phyloP scores from a whole-genome alignment of 2,113 vertebrate genomes.

The Varanus komodoensis region DNA sequence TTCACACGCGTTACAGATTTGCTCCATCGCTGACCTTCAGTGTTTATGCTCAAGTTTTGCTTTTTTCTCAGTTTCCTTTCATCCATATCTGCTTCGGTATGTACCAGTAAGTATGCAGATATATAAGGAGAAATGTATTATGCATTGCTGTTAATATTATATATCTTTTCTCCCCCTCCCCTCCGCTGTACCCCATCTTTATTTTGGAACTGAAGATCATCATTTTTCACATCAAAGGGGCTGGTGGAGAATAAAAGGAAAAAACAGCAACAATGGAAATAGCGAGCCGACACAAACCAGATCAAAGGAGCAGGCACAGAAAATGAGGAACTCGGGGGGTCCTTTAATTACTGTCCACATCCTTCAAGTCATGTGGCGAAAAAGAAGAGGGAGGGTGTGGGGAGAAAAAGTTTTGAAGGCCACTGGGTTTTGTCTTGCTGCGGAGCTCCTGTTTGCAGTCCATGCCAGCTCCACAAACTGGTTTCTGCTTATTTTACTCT shows the following conservation, averaged over 20 bases:
- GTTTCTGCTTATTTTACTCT: slow-evolving; percentile 73
- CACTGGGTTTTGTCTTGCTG: slow-evolving; percentile 85
- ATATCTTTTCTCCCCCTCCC: slow-evolving; percentile 37
- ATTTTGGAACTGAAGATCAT: slow-evolving; percentile 87
- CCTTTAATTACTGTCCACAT: slow-evolving; percentile 96
- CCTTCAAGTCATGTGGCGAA: slow-evolving; percentile 86
- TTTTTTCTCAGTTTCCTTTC: too few species aligned
- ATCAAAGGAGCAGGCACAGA: slow-evolving; percentile 92
- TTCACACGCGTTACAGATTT: slow-evolving; percentile 54
- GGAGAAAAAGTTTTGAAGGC: slow-evolving; percentile 88
- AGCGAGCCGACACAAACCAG: slow-evolving; percentile 88
- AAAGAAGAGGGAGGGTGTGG: slow-evolving; percentile 59
- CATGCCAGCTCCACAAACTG: slow-evolving; percentile 83
- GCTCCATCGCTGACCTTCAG: slow-evolving; percentile 61
- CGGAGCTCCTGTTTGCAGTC: slow-evolving; percentile 80
- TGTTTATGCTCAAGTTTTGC: slow-evolving; percentile 77
- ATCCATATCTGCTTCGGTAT: not conserved
- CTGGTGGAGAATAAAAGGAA: slow-evolving; percentile 85
- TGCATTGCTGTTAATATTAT: slow-evolving; percentile 77
- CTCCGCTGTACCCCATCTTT: slow-evolving; percentile 71
- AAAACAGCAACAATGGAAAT: slow-evolving; percentile 85
- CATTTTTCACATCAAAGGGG: slow-evolving; percentile 90
- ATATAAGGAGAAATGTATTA: slow-evolving; percentile 81
- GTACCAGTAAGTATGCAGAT: slow-evolving; percentile 12
- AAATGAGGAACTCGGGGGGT: slow-evolving; percentile 91